A percentile compares a stretch with the other conserved stretches of the same genome.
Evolutionary conservation across 2,888 invertebrate species (phyloP).

Genomic region (Rhagium mordax): DNA sequence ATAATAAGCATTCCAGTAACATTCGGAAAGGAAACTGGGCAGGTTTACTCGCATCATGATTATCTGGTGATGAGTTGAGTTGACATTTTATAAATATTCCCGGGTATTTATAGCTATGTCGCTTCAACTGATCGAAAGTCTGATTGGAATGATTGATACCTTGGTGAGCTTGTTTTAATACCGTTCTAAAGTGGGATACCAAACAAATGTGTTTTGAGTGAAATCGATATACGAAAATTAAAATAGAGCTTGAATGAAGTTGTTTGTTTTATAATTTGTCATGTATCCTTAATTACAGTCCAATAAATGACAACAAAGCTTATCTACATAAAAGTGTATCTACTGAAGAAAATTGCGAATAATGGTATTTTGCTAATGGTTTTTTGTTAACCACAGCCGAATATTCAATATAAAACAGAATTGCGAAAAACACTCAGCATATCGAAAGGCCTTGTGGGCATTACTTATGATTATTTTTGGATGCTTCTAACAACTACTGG

Average conservation of each 20-base stretch:
- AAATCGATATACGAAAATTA: constrained; percentile 27
- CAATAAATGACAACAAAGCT: no score
- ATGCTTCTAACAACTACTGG: no score
- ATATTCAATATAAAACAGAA: no score
- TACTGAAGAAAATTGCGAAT: no score
- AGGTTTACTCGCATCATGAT: constrained; percentile 45
- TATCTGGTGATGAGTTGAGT: constrained; percentile 49
- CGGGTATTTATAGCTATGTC: constrained; percentile 44
- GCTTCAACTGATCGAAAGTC: constrained; percentile 36
- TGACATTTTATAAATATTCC: constrained; percentile 53
- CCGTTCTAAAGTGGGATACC: constrained; percentile 25
- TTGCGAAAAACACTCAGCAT: no score
- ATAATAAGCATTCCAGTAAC: constrained; percentile 43
- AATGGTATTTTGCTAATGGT: no score
- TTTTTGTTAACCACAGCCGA: no score
- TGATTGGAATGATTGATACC: constrained; percentile 42
- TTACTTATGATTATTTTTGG: no score
- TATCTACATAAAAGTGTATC: no score
- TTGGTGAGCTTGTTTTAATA: constrained; percentile 29
- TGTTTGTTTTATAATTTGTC: not conserved
- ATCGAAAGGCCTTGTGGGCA: no score
- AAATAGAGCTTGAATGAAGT: not conserved
- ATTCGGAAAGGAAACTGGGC: constrained; percentile 50
- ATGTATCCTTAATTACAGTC: no score
- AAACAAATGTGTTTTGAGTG: constrained; percentile 20